Base-by-base conservation (phyloP, 2,113 vertebrate species). In the Epinephelus cyanopodus region DNA sequence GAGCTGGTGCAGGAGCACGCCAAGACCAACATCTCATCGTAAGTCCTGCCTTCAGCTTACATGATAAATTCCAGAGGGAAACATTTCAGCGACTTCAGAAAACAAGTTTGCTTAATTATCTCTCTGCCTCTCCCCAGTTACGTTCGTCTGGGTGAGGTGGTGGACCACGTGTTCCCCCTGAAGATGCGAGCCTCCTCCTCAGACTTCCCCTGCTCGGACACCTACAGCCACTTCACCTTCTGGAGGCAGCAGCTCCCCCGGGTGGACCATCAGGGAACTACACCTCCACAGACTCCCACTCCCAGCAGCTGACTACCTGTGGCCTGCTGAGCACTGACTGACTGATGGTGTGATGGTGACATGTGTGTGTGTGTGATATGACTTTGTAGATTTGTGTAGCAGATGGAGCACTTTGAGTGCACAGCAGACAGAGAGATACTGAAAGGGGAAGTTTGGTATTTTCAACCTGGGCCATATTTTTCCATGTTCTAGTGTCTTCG, bases 11-110 rank as follows among this genome's bases (percentile, higher is more conserved):
- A 99, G 93, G 98, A 99, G 12, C 97, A 99, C 1, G 98, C 98
- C 56, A 99, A 99, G 95, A 98, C 98, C 90, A 99, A 97, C 94
- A 97, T 99, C 80, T 99, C 98, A 45, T 99, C 98, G 98, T 99
- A 92, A 97, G 98, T 97, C 39, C 23, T 2, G 8, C 1, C 3
- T n/a, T 4, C 29, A 54, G 13, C 66, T 67, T n/a, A 2, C 37
- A 23, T 12, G 5, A n/a, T 15, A n/a, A 15, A 1, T 19, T 37
- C 45, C 14, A 52, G 6, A 18, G 27, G 33, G 21, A 45, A 19
- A 64, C 6, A 15, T 53, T 2, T 0, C 2, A 4, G 21, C 0
- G 10, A 56, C 21, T n/a, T 21, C 17, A 37, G 29, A 3, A 2
- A 12, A 56, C 10, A 11, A 42, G 42, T 45, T 45, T 23, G 29